Conservation (phyloP, 2,113 vertebrate genomes). For the Lathamus discolor region DNA sequence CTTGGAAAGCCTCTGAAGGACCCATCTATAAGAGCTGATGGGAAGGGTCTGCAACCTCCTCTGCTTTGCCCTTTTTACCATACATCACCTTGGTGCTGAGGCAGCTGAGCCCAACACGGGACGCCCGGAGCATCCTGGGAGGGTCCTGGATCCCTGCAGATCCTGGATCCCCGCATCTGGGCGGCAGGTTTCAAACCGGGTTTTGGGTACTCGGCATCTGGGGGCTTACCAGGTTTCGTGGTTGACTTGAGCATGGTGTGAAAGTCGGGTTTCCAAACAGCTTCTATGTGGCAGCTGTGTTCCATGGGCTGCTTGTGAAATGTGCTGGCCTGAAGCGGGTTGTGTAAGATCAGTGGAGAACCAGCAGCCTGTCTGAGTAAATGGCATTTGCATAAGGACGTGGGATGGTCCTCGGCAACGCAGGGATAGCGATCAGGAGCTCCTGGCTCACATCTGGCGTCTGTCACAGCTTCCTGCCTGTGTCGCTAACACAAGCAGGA, state of each 20-base stretch:
- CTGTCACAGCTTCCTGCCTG: background rate
- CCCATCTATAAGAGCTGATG: accelerated
- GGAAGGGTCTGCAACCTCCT: background rate
- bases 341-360: background rate
- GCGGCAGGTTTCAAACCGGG: background rate
- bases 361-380: background rate
- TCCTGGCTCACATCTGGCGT: background rate
- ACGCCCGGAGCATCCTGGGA: background rate
- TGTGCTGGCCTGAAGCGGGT: accelerated
- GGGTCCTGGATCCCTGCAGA: background rate
- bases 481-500: background rate
- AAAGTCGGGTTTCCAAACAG: background rate
- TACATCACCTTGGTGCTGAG: background rate
- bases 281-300: background rate
- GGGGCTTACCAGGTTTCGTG: background rate
- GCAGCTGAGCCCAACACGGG: background rate
- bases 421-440: constrained; percentile 6
- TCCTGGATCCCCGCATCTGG: accelerated
- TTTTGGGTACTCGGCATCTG: background rate
- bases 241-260: background rate
- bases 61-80: accelerated
- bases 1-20: background rate
- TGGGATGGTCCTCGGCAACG: background rate
- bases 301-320: background rate
- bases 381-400: background rate